Evolutionary conservation across 2,797 vertebrate species (phyloP), one percentile per base, ranked within the genome.

Genomic region (Micromesistius poutassou): DNA sequence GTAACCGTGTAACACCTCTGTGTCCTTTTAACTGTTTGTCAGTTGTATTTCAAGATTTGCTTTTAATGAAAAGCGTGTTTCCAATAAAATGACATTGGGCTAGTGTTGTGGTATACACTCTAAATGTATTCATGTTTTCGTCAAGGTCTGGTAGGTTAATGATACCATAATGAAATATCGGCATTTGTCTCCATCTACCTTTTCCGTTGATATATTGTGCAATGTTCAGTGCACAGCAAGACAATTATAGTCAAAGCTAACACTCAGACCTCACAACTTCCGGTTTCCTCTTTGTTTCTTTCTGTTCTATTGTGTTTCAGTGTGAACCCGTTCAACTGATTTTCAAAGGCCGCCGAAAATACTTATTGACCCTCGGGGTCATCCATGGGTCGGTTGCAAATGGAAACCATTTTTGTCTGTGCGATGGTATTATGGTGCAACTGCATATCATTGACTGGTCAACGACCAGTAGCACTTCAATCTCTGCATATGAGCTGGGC

Each of bases 21-120:
- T 28, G 35, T 73, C 33, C 22, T 19, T 36, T 36, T 72, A n/a
- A 22, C 31, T 50, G 28, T 50, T 74, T 30, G 40, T 46, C 30
- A 50, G 73, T 74, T 42, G 73, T 42, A 74, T 38, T 30, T 19
- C 12, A 14, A 46, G 73, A 42, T 74, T 74, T 74, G 25, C 40
- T 74, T 73, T 36, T 73, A 73, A 73, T 73, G 19, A 73, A 73
- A 73, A 73, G 72, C 36, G 72, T 73, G 72, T 46, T 72, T 31
- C 36, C 42, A 30, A 50, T 46, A 46, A 74, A 74, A 42, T 74
- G 6, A 16, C 73, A 74, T 30, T 50, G 38, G 38, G 38, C 30
- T 46, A 46, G 30, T 40, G 73, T 74, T 7, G 14, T 74, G 22
- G 73, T 14, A 30, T 50, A 30, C 71, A 72, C 71, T 74, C 38